phyloP scores from a whole-genome alignment of 2,797 vertebrate genomes.

The Chromis chromis region DNA sequence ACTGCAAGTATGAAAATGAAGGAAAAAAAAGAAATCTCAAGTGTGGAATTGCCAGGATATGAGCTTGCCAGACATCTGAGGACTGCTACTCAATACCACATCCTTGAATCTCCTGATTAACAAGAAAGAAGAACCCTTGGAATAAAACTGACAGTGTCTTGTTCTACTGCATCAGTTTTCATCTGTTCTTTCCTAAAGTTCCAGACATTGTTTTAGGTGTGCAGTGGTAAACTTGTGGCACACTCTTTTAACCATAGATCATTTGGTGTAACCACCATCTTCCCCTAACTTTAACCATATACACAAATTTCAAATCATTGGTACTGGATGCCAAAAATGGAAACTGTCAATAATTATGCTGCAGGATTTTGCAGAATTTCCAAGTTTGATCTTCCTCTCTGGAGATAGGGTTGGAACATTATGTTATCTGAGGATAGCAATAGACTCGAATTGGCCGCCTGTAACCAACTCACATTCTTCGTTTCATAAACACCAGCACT shows the following conservation, averaged over 20 bases:
- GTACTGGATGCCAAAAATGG: no score
- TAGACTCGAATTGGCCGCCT: not conserved
- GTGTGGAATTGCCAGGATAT: no score
- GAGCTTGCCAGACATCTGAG: no score
- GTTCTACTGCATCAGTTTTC: not conserved
- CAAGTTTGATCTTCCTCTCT: not conserved
- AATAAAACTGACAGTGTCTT: not conserved
- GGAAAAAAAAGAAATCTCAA: no score
- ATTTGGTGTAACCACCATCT: no score
- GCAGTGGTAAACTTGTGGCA: no score
- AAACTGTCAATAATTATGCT: not conserved
- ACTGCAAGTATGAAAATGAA: no score
- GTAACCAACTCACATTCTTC: not conserved
- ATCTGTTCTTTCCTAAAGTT: no score
- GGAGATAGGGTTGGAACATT: not conserved
- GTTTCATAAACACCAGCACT: slow-evolving; percentile 40
- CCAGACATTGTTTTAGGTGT: no score
- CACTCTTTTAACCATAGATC: no score
- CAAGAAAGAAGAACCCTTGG: not conserved
- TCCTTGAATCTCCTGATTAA: not conserved
- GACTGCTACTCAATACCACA: not conserved
- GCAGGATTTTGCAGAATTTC: no score
- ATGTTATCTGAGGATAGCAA: not conserved
- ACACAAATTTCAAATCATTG: no score
- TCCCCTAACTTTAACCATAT: not conserved